Evolutionary conservation across 2,888 invertebrate species (phyloP).

Genomic region (Drosophila neutralis): DNA sequence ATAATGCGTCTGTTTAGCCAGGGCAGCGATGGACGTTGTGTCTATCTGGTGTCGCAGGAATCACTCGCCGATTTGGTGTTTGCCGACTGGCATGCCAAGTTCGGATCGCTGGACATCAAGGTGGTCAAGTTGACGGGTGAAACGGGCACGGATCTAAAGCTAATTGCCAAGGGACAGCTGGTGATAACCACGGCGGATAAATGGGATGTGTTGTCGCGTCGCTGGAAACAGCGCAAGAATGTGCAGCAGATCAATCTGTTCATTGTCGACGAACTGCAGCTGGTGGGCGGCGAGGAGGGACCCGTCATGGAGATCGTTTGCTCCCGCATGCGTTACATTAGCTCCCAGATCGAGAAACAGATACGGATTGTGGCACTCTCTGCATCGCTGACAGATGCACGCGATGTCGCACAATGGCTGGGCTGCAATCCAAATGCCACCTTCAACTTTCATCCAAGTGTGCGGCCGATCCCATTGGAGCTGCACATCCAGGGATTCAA

Average conservation of each 20-base stretch:
- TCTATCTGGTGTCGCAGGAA: constrained; percentile 97
- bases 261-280: constrained; percentile 97
- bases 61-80: constrained; percentile 95
- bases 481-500: constrained; percentile 98
- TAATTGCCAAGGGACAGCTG: constrained; percentile 96
- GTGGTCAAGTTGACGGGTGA: constrained; percentile 98
- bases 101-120: constrained; percentile 91
- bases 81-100: constrained; percentile 96
- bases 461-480: constrained; percentile 97
- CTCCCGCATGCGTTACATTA: constrained; percentile 97
- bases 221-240: constrained; percentile 99
- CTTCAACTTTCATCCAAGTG: constrained; percentile 99
- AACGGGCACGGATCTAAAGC: constrained; percentile 97
- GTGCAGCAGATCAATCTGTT: constrained; percentile 98
- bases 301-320: constrained; percentile 97
- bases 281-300: constrained; percentile 95
- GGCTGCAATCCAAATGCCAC: constrained; percentile 96
- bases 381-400: constrained; percentile 96
- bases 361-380: constrained; percentile 97
- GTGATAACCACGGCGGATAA: constrained; percentile 98
- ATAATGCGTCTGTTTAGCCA: constrained; percentile 93
- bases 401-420: constrained; percentile 98
- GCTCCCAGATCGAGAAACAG: constrained; percentile 95
- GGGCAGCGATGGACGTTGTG: constrained; percentile 92
- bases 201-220: constrained; percentile 98